A percentile compares a stretch with the other conserved stretches of the same genome.
Evolutionary conservation across 2,888 invertebrate genomes (phyloP).

Genomic region (Epistrophe grossulariae): DNA sequence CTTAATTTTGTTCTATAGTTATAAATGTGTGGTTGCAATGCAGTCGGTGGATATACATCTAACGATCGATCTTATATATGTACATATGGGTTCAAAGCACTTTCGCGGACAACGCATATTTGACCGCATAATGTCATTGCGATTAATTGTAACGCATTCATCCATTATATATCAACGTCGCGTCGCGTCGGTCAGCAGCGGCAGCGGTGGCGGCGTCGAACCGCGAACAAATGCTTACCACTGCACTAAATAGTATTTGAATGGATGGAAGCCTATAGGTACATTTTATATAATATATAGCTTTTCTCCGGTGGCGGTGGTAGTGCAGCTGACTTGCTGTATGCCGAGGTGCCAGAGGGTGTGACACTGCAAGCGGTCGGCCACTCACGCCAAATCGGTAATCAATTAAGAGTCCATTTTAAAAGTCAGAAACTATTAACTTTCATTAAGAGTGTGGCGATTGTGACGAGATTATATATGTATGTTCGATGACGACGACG

Average conservation of each 20-base stretch:
- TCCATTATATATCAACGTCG: slow-evolving; percentile 73
- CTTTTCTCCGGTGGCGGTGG: not conserved
- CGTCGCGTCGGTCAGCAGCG: slow-evolving; percentile 4
- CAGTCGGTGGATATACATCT: not conserved
- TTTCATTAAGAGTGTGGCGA: slow-evolving; percentile 61
- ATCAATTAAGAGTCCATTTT: slow-evolving; percentile 75
- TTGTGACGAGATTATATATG: slow-evolving; percentile 29
- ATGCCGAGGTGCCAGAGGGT: slow-evolving; percentile 71
- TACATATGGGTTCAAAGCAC: slow-evolving; percentile 64
- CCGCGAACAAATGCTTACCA: slow-evolving; percentile 64
- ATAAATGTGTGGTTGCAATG: slow-evolving; percentile 23
- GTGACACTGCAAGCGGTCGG: slow-evolving; percentile 74
- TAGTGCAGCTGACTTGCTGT: not conserved
- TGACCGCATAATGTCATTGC: slow-evolving; percentile 75
- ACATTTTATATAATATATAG: too few species aligned
- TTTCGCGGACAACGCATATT: slow-evolving; percentile 76
- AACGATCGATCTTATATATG: not conserved
- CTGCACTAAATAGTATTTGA: slow-evolving; percentile 47
- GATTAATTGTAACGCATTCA: slow-evolving; percentile 74
- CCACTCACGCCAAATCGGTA: slow-evolving; percentile 74
- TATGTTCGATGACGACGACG: slow-evolving; percentile 11
- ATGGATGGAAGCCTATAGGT: slow-evolving; percentile 12
- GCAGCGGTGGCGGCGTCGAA: slow-evolving; percentile 46
- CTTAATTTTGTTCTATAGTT: slow-evolving; percentile 26
- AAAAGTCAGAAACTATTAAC: slow-evolving; percentile 75